Evolutionary conservation across 2,797 vertebrate genomes (phyloP).

Genomic region (Poeciliopsis presidionis): DNA sequence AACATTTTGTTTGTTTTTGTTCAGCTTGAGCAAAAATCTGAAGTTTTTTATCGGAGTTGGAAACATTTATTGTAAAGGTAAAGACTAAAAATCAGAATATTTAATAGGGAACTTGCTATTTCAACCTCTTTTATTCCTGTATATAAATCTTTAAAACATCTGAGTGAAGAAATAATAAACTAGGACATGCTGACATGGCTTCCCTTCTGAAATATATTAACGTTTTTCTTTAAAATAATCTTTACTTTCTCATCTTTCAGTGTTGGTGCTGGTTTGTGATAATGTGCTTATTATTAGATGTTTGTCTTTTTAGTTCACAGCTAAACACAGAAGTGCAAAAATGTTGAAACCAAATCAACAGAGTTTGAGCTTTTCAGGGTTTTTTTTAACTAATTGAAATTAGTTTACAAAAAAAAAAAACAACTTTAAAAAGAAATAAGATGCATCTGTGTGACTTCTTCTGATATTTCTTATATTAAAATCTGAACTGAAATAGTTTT

Average conservation of each 20-base stretch:
- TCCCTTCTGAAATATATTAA: background rate
- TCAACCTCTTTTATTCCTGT: background rate
- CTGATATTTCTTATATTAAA: background rate
- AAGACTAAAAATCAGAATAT: background rate
- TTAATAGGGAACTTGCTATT: background rate
- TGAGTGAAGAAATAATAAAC: background rate
- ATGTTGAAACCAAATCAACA: background rate
- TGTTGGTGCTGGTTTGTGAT: background rate
- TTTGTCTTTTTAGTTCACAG: background rate
- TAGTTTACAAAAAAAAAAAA: background rate
- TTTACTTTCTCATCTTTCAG: background rate
- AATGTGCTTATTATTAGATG: background rate
- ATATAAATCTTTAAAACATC: background rate
- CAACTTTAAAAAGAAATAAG: background rate
- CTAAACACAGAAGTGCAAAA: background rate
- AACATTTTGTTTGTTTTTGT: background rate
- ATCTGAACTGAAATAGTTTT: conserved; percentile 4
- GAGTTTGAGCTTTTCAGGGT: background rate
- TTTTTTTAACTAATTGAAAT: background rate
- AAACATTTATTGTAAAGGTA: background rate
- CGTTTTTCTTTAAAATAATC: too few relatives aligned
- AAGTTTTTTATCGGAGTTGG: too few relatives aligned
- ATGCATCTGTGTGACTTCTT: background rate
- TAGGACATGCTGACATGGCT: background rate
- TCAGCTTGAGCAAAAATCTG: too few relatives aligned